Percentiles rank a stretch among this genome's conserved stretches.
phyloP scores from a whole-genome alignment of 2,797 vertebrate species.

The Lepidocolaptes lacrymiger region DNA sequence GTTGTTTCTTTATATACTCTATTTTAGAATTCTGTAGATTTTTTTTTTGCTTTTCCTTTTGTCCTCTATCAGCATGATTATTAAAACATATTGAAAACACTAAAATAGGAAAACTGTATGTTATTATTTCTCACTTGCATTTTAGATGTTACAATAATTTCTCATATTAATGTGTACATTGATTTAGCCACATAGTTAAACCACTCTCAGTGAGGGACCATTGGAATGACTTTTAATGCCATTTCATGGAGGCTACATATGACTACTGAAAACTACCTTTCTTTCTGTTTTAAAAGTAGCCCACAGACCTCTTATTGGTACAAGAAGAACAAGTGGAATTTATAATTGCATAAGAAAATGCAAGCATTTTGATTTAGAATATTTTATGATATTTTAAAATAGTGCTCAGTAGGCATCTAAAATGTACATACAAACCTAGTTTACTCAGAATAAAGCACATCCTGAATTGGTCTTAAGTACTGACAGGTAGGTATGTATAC shows the following conservation, averaged over 20 bases:
- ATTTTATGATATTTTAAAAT: neutral
- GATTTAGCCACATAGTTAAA: neutral
- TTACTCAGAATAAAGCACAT: neutral
- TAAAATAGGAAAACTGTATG: neutral
- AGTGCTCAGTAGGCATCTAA: neutral
- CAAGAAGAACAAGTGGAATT: neutral
- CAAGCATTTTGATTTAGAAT: neutral
- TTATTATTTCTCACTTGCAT: neutral
- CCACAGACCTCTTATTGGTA: neutral
- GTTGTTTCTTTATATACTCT: neutral
- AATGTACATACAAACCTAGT: neutral
- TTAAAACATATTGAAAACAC: neutral
- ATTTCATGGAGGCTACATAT: neutral
- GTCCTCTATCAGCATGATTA: neutral
- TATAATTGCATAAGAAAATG: neutral
- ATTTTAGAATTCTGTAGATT: neutral
- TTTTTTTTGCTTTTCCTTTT: neutral
- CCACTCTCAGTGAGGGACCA: neutral
- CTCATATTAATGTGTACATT: neutral
- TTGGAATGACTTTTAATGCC: neutral
- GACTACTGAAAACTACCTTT: neutral
- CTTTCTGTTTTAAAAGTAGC: neutral
- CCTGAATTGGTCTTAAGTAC: neutral
- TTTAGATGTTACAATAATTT: neutral
- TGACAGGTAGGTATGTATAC: rapidly evolving